These are phyloP conservation scores for Hylaeus volcanicus DNA, from an alignment of 1,140 invertebrate genomes.

Conservation along the genomic window DNA sequence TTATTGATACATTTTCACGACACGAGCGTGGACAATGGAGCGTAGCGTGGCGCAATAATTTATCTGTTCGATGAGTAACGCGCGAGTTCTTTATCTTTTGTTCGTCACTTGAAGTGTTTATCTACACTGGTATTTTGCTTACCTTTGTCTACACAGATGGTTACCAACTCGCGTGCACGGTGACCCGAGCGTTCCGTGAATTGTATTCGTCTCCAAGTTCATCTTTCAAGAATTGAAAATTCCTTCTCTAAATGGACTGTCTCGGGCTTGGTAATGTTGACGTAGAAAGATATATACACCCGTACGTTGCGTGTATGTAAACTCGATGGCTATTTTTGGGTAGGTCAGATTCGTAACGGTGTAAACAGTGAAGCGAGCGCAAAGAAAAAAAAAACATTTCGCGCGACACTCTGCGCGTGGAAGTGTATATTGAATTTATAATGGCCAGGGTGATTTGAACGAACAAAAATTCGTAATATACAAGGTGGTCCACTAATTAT, in stretches of 20 bases:
- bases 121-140: too few relatives aligned
- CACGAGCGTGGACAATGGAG: too few relatives aligned
- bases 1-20: too few relatives aligned
- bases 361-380: background rate
- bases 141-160: background rate
- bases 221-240: background rate
- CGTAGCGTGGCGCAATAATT: too few relatives aligned
- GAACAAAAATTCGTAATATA: too few relatives aligned
- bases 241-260: background rate
- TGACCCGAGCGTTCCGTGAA: conserved; percentile 8
- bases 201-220: background rate
- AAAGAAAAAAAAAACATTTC: background rate
- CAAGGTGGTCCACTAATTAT: too few relatives aligned
- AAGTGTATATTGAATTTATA: too few relatives aligned
- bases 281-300: background rate
- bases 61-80: too few relatives aligned
- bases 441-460: too few relatives aligned
- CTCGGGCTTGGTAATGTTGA: background rate
- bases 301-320: background rate
- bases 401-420: too few relatives aligned
- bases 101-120: too few relatives aligned
- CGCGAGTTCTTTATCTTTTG: too few relatives aligned
- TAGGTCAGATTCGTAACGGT: background rate
- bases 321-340: background rate
- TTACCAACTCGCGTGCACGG: background rate